Evolutionary conservation across 2,113 vertebrate genomes (phyloP).

Genomic region (Vulpes ferrilata): DNA sequence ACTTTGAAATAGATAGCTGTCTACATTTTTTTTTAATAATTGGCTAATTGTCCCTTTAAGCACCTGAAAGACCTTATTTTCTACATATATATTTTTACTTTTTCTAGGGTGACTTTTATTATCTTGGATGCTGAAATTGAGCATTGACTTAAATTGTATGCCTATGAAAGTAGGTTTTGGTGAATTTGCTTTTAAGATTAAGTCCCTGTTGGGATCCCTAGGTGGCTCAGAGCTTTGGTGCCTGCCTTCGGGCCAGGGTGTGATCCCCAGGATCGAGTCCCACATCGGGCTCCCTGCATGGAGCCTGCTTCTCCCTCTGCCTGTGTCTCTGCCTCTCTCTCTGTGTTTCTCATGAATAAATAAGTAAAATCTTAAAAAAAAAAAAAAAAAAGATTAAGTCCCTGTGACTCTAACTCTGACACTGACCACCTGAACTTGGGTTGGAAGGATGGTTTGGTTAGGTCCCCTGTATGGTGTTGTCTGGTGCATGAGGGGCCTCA

Average conservation of each 20-base stretch:
- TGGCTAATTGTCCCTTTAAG: neutral
- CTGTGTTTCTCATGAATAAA: no score
- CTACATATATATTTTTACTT: neutral
- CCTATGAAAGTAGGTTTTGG: neutral
- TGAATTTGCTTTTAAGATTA: neutral
- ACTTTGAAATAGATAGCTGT: neutral
- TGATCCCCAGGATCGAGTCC: no score
- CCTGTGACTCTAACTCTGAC: neutral
- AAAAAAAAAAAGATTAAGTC: neutral
- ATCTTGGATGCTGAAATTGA: neutral
- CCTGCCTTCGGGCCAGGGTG: no score
- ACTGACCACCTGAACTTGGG: neutral
- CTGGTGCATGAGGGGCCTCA: accelerated
- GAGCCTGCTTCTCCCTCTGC: no score
- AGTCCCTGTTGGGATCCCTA: neutral
- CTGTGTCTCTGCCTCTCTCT: no score
- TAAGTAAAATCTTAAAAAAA: no score
- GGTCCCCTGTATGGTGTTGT: neutral
- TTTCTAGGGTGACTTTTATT: neutral
- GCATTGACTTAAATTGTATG: neutral
- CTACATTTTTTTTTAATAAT: neutral
- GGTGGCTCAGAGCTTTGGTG: no score
- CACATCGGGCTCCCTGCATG: no score
- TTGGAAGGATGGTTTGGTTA: accelerated
- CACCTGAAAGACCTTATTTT: neutral